These are phyloP conservation scores for Matsumyia berberina DNA, from an alignment of 2,888 invertebrate genomes.

Conservation along the genomic window DNA sequence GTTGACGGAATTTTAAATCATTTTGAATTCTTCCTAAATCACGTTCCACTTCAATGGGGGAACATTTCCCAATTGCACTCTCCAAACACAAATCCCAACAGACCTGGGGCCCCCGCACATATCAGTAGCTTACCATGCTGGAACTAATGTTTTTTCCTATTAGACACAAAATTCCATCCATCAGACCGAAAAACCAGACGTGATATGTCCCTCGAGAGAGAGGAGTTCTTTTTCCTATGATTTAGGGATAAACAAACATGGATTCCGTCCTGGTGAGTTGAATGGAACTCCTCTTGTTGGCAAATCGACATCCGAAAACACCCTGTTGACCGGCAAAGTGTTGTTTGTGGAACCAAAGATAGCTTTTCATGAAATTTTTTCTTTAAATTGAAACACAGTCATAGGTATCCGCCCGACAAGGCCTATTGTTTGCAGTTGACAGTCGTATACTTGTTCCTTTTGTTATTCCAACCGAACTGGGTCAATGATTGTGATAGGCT, in stretches of 20 bases:
- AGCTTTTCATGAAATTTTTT: conserved; percentile 10
- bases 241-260: not conserved
- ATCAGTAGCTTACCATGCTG: too few relatives aligned
- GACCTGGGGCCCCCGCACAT: too few relatives aligned
- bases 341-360: not conserved
- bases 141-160: conserved; percentile 6
- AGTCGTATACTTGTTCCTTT: not conserved
- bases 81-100: too few relatives aligned
- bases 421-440: conserved; percentile 21
- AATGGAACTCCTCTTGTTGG: not conserved
- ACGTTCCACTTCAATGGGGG: too few relatives aligned
- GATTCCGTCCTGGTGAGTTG: not conserved
- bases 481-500: conserved; percentile 36
- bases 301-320: not conserved
- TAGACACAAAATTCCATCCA: conserved; percentile 8
- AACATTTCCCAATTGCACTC: too few relatives aligned
- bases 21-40: too few relatives aligned
- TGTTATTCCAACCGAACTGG: conserved; percentile 23
- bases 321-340: not conserved
- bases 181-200: conserved; percentile 7
- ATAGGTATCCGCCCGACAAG: not conserved
- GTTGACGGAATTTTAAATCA: too few relatives aligned
- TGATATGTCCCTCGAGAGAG: conserved; percentile 7
- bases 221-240: not conserved
- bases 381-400: not conserved